Evolutionary conservation across 2,888 invertebrate genomes (phyloP), one percentile per base, ranked within the genome.

Genomic region (Linnaemya vulpina): DNA sequence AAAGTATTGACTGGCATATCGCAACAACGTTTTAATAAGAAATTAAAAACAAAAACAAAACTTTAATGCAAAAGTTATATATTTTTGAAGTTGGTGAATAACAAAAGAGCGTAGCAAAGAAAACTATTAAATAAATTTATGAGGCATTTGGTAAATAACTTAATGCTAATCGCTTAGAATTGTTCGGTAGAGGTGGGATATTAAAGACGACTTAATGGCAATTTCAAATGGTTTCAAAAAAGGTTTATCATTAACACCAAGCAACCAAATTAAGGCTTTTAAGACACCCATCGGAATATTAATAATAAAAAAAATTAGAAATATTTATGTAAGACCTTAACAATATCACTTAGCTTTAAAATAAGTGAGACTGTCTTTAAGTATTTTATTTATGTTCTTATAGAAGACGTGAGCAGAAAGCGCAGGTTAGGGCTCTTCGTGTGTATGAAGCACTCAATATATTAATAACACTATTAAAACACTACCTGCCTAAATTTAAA

Each of bases 41-140:
- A 75, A 75, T 68, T 46, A 81, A 81, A 70, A 74, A 58, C 71
- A 80, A 51, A 73, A 70, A 53, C 35, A 67, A 74, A 75, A 75
- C 22, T 62, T 75, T 46, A 53, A 63, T 68, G 35, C 40, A 68
- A 62, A 62, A 68, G 35, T 75, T 81, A 81, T 75, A 75, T 80
- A 40, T 79, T 58, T 49, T 46, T n/a, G n/a, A 38, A 73, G 43
- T 71, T 70, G 40, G 2, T 20, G 8, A 51, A 40, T 46, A 46
- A 35, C 46, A 35, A 38, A 9, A 51, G 49, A 55, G 60, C 51
- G n/a, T 40, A 46, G 17, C 13, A 13, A 30, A 53, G 3, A 51
- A 68, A 60, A 58, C 68, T 77, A 58, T 60, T 68, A 60, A 68
- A 13, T 43, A 13, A 7, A 53, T 46, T 20, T 60, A 22, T 49